A percentile compares a stretch with the other conserved stretches of the same genome.
phyloP scores from a whole-genome alignment of 2,888 invertebrate genomes.

The Nomada ruficornis region DNA sequence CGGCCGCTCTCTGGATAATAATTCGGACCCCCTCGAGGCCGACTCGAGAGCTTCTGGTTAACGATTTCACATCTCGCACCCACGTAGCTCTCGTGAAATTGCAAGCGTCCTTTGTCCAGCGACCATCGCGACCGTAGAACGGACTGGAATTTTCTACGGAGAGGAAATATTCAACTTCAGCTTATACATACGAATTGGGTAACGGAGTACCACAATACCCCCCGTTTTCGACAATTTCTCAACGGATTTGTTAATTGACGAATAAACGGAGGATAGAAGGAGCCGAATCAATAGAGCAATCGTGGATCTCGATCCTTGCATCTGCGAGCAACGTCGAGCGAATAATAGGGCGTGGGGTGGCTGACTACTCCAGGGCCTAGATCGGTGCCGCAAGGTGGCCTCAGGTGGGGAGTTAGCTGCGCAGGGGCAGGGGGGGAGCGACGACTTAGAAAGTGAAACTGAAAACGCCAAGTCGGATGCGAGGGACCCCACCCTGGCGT shows the following conservation, averaged over 20 bases:
- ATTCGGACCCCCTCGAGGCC: slow-evolving; percentile 19
- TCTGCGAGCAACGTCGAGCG: slow-evolving; percentile 63
- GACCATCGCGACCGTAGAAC: slow-evolving; percentile 4
- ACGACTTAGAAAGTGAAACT: slow-evolving; percentile 84
- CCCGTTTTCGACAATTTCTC: not conserved
- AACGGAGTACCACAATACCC: too few relatives aligned
- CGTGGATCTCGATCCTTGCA: slow-evolving; percentile 63
- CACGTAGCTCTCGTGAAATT: slow-evolving; percentile 42
- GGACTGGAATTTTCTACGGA: not conserved
- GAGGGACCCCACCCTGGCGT: slow-evolving; percentile 83
- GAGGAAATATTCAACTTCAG: not conserved
- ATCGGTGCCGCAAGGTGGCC: slow-evolving; percentile 71
- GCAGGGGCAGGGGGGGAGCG: slow-evolving; percentile 64
- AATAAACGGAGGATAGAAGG: slow-evolving; percentile 8
- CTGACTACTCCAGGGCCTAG: slow-evolving; percentile 67
- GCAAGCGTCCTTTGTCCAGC: not conserved
- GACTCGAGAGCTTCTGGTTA: slow-evolving; percentile 47
- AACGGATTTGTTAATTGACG: not conserved
- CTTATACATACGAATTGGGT: too few relatives aligned
- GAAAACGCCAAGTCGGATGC: slow-evolving; percentile 83
- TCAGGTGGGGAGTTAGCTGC: slow-evolving; percentile 46
- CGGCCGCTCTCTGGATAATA: slow-evolving; percentile 47
- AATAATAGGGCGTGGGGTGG: slow-evolving; percentile 73
- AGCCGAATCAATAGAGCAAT: slow-evolving; percentile 42
- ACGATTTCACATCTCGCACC: slow-evolving; percentile 63